phyloP scores from a whole-genome alignment of 92 coral and sea anemone species.

The Zoanthus solanderi region DNA sequence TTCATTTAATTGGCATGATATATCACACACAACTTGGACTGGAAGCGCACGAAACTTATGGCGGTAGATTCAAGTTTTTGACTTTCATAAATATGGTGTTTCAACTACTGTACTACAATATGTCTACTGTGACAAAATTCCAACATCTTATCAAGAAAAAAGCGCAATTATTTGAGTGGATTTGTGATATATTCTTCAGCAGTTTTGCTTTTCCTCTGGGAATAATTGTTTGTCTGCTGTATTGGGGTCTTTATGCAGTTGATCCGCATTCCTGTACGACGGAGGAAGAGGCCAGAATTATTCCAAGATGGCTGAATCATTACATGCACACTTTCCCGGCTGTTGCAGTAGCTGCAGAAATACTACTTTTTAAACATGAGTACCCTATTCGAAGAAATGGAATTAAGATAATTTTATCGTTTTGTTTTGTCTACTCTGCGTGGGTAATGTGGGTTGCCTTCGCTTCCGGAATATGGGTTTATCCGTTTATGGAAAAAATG shows the following conservation, averaged over 20 bases:
- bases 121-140: conserved; percentile 82
- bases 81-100: conserved; percentile 90
- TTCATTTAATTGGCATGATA: conserved; percentile 74
- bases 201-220: conserved; percentile 86
- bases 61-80: conserved; percentile 93
- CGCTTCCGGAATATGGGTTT: conserved; percentile 89
- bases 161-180: conserved; percentile 68
- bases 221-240: conserved; percentile 77
- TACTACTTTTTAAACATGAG: conserved; percentile 74
- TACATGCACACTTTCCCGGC: conserved; percentile 91
- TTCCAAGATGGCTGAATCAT: conserved; percentile 87
- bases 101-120: conserved; percentile 84
- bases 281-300: conserved; percentile 71
- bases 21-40: conserved; percentile 81
- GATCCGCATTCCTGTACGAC: conserved; percentile 84
- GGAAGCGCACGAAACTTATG: conserved; percentile 76
- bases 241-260: conserved; percentile 84
- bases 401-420: conserved; percentile 65
- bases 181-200: conserved; percentile 86
- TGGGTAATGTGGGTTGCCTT: conserved; percentile 93
- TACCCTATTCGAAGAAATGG: conserved; percentile 80
- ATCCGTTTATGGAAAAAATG: conserved; percentile 91
- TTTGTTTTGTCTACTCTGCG: conserved; percentile 66
- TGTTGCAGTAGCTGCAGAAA: conserved; percentile 68
- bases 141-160: conserved; percentile 70